Percentiles rank a stretch among this genome's conserved stretches.
These are phyloP conservation scores for Ctenopoma multispine DNA, from an alignment of 2,797 vertebrate species.

Conservation along the genomic window DNA sequence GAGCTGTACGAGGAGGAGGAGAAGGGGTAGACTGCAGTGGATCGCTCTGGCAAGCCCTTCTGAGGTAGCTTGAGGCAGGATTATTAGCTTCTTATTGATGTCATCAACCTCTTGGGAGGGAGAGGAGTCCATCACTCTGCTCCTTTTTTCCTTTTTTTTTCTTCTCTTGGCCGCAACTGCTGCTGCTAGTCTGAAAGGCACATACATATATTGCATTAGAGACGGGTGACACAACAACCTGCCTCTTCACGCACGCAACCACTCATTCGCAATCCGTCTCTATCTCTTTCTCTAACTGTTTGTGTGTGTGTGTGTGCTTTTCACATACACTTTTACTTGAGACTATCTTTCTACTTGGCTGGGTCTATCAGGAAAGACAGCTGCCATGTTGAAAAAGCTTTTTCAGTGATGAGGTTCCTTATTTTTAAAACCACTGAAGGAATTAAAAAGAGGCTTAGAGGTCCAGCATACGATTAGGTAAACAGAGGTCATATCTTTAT, in stretches of 20 bases:
- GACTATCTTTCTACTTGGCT: constrained; percentile 62
- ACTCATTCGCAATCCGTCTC: not conserved
- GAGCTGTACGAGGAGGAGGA: constrained; percentile 66
- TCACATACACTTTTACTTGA: constrained; percentile 51
- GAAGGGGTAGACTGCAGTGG: constrained; percentile 72
- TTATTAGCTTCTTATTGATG: constrained; percentile 86
- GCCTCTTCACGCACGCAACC: constrained; percentile 24
- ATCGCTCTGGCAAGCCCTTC: constrained; percentile 67
- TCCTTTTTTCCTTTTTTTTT: constrained; percentile 55
- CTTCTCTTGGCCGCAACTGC: constrained; percentile 55
- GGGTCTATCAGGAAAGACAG: constrained; percentile 69
- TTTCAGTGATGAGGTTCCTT: constrained; percentile 60
- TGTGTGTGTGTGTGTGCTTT: constrained; percentile 40
- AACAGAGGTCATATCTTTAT: constrained; percentile 40
- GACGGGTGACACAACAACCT: constrained; percentile 57
- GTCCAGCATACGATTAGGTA: constrained; percentile 38
- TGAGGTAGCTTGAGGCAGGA: constrained; percentile 77
- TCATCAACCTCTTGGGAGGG: constrained; percentile 79
- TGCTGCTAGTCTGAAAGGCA: constrained; percentile 56
- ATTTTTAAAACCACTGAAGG: constrained; percentile 40
- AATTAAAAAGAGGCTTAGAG: constrained; percentile 51
- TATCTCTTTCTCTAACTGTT: constrained; percentile 13
- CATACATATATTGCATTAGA: constrained; percentile 74
- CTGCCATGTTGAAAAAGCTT: constrained; percentile 74
- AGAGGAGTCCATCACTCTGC: constrained; percentile 71